Conservation (phyloP, 2,113 vertebrate species). For the Canis aureus region DNA sequence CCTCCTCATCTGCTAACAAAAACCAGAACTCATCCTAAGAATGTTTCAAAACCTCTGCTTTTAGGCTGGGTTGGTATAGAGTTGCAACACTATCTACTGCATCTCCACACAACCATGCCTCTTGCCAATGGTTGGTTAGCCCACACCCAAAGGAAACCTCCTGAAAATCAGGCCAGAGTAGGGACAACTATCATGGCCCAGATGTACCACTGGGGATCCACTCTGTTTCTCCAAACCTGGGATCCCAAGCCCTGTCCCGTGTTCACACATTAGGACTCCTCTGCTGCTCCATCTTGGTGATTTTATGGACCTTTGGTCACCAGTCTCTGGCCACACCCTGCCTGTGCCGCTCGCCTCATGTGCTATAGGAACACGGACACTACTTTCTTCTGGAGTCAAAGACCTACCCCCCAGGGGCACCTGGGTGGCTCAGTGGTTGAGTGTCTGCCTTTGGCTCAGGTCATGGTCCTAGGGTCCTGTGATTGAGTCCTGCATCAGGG, state of each 20-base stretch:
- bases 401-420: not conserved
- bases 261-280: not conserved
- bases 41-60: not conserved
- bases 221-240: not conserved
- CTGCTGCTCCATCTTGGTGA: not conserved
- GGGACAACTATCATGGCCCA: not conserved
- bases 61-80: not conserved
- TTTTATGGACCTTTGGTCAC: no score
- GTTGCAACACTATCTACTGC: not conserved
- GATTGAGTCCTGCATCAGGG: no score
- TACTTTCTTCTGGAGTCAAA: not conserved
- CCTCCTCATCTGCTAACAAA: conserved; percentile 10
- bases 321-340: not conserved
- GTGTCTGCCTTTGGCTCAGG: no score
- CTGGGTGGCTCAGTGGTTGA: no score
- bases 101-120: not conserved
- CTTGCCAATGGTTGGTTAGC: not conserved
- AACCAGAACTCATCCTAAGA: conserved; percentile 41
- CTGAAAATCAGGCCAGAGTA: not conserved
- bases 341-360: not conserved
- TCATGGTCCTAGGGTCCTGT: no score
- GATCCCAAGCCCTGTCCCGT: not conserved
- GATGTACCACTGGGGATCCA: not conserved
- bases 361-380: not conserved
- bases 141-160: not conserved